Base-by-base conservation (phyloP, 2,113 vertebrate species). In the Rutilus rutilus region DNA sequence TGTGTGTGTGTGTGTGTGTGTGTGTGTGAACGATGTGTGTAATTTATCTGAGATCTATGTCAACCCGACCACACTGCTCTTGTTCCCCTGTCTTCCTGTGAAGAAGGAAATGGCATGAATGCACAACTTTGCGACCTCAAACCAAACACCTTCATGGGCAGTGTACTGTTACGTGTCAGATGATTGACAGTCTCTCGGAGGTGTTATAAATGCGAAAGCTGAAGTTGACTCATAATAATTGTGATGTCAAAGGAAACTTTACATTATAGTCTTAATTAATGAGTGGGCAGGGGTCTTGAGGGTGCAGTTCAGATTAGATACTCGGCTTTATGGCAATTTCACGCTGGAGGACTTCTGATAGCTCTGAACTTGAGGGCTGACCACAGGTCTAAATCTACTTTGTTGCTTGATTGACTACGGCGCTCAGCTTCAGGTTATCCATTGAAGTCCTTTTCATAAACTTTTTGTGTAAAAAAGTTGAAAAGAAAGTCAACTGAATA, bases 21-120 rank as follows among this genome's bases (percentile, higher is more conserved):
- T 47, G 54, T 60, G 15, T 69, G 27, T 15, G 64, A 4, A 21
- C 19, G 67, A 11, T 50, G 83, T 62, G 54, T 84, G 52, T 76
- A n/a, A 19, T 81, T 64, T 81, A 81, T 81, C 78, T 65, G 59
- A 64, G 59, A 81, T 81, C 78, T 80, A 0, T 69, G 80, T 69
- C 62, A 50, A 82, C 64, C 80, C 21, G 45, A 52, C 17, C 75
- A 23, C 75, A 15, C 30, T 6, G 30, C 77, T n/a, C 57, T 62
- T 73, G 67, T 73, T 83, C 65, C 50, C 25, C 52, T 54, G 12
- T 59, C 33, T 83, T 83, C 33, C 50, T 83, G 80, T 9, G 3
- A 42, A 59, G 23, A 59, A 83, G 65, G 67, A 73, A 73, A 73
- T 59, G 30, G 30, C 21, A 39, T 23, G 1, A 52, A 42, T 54